Base-by-base conservation (phyloP, 2,888 invertebrate genomes). In the Tenthredo scrophulariae region DNA sequence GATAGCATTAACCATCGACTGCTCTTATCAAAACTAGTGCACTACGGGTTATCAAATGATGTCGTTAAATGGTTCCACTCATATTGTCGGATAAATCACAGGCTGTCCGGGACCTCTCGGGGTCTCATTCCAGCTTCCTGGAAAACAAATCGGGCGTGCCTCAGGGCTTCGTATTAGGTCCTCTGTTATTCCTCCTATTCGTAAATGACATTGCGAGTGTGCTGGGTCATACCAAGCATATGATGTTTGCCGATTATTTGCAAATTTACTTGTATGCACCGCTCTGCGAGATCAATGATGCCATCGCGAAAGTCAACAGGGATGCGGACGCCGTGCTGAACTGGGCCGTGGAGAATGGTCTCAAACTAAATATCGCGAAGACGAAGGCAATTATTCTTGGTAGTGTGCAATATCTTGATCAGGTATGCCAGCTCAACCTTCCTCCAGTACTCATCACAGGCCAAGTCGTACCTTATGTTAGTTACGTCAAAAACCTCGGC, bases 131-230 rank as follows among this genome's bases (percentile, higher is more conserved):
- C 2, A 5, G 2, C 29, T 65, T 65, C 6, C 6, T 65, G 29
- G 22, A 29, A 7, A 29, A 26, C 2, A 9, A 65, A 1, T 65
- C 65, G 9, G 70, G 33, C 5, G 70, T 72, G 15, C 70, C 70
- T 0, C 70, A 37, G n/a, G 70, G 70, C 2, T 37, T 40, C 0
- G 84, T 86, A 0, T 67, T 85, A 0, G 84, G 85, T 3, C 0
- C 85, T 65, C 0, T n/a, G 83, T 0, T n/a, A 62, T 84, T 86
- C 13, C 65, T 75, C 1, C 40, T 85, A 5, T 84, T 46, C 10
- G 72, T 85, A 0, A 86, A 37, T 6, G 37, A 37, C 6, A 37
- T 37, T 37, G 37, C 26, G 0, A 0, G 10, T 3, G 22, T 26
- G 9, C n/a, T 62, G 9, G 9, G 0, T 3, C 37, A 6, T 6